A percentile compares a stretch with the other conserved stretches of the same genome.
Evolutionary conservation across 2,888 invertebrate genomes (phyloP).

Genomic region (Chirona hameri): DNA sequence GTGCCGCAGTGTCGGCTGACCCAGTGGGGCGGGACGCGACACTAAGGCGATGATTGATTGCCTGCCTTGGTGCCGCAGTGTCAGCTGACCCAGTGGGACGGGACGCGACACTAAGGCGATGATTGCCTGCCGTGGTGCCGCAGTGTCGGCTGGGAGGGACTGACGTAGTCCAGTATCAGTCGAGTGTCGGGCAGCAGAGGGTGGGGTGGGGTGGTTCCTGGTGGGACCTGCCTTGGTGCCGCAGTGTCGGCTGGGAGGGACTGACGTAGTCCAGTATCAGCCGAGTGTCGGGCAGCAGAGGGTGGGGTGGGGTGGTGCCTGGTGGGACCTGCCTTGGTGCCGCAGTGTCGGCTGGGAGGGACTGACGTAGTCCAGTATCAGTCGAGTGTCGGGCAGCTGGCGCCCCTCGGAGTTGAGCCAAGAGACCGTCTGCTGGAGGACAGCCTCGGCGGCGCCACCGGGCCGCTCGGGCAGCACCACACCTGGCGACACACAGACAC

Average conservation of each 20-base stretch:
- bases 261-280: background rate
- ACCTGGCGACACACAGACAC: background rate
- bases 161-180: background rate
- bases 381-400: background rate
- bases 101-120: too few species aligned
- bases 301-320: too few species aligned
- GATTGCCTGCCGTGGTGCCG: background rate
- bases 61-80: too few species aligned
- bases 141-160: background rate
- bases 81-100: too few species aligned
- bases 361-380: background rate
- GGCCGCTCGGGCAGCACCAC: slow-evolving; percentile 1
- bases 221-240: background rate
- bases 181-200: too few species aligned
- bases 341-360: background rate
- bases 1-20: too few species aligned
- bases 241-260: background rate
- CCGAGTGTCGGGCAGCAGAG: background rate
- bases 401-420: background rate
- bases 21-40: too few species aligned
- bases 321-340: background rate
- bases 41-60: too few species aligned
- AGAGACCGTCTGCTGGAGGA: background rate
- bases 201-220: too few species aligned
- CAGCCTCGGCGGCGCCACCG: background rate